Evolutionary conservation across 2,113 vertebrate species (phyloP).

Genomic region (Myiozetetes cayanensis): DNA sequence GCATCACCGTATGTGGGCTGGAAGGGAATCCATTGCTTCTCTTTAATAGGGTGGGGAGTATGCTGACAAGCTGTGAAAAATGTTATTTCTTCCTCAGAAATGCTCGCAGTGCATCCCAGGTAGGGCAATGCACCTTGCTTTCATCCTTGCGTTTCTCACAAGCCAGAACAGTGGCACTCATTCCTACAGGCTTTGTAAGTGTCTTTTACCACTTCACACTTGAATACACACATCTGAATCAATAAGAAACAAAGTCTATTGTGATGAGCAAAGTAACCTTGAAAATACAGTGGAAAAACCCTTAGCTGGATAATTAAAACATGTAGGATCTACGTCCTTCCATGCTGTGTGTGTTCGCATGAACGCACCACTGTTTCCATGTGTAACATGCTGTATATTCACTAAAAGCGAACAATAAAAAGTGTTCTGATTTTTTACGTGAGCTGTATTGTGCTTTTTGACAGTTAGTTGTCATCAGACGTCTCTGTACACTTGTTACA

Average conservation of each 20-base stretch:
- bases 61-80: background rate
- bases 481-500: background rate
- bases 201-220: background rate
- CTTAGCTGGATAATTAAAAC: conserved; percentile 3
- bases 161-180: background rate
- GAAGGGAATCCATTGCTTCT: background rate
- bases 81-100: conserved; percentile 11
- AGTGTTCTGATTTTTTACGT: conserved; percentile 31
- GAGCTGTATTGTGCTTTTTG: background rate
- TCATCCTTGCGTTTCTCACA: background rate
- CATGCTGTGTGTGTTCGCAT: background rate
- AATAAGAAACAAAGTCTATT: background rate
- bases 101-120: background rate
- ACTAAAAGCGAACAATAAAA: conserved; percentile 67
- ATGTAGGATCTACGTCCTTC: background rate
- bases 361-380: background rate
- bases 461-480: background rate
- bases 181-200: background rate
- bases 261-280: background rate
- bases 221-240: background rate
- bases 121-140: background rate
- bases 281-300: background rate
- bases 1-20: background rate
- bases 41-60: background rate
- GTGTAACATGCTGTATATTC: conserved; percentile 32